A percentile compares a stretch with the other conserved stretches of the same genome.
These are phyloP conservation scores for Oxyscelio sp. DNA, from an alignment of 2,888 invertebrate species.

Conservation along the genomic window DNA sequence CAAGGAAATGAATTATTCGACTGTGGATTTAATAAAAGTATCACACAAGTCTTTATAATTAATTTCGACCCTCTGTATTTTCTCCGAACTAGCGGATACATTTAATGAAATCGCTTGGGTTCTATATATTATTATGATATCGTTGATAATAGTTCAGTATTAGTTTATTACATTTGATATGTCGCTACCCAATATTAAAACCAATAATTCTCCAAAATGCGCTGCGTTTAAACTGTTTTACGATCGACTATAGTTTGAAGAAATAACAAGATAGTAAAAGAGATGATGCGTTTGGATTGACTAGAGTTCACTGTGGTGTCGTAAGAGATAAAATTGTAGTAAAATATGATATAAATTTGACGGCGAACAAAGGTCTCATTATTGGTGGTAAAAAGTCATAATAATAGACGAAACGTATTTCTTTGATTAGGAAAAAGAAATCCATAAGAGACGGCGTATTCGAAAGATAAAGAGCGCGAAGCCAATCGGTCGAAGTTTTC, in stretches of 20 bases:
- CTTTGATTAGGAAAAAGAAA: constrained; percentile 40
- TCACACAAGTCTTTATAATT: constrained; percentile 42
- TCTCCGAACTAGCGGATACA: background rate
- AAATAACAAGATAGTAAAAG: constrained; percentile 50
- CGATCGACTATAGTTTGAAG: constrained; percentile 37
- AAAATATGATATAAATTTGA: constrained; percentile 67
- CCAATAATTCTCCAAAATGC: constrained; percentile 45
- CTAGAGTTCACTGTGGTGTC: constrained; percentile 7
- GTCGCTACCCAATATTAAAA: constrained; percentile 37
- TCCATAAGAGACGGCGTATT: constrained; percentile 52
- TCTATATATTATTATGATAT: constrained; percentile 33
- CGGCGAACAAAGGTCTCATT: constrained; percentile 46
- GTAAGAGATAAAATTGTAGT: constrained; percentile 35
- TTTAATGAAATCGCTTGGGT: constrained; percentile 14
- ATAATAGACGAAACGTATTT: constrained; percentile 55
- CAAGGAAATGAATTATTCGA: constrained; percentile 60
- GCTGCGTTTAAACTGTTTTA: constrained; percentile 37
- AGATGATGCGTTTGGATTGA: background rate
- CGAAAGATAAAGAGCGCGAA: constrained; percentile 57
- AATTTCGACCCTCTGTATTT: constrained; percentile 30
- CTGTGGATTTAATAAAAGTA: constrained; percentile 14
- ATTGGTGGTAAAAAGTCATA: constrained; percentile 61
- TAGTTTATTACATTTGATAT: constrained; percentile 18
- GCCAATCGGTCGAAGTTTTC: constrained; percentile 62
- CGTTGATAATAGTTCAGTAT: constrained; percentile 17